Evolutionary conservation across 2,888 invertebrate genomes (phyloP).

Genomic region (Sinodicranocentrus sp.): DNA sequence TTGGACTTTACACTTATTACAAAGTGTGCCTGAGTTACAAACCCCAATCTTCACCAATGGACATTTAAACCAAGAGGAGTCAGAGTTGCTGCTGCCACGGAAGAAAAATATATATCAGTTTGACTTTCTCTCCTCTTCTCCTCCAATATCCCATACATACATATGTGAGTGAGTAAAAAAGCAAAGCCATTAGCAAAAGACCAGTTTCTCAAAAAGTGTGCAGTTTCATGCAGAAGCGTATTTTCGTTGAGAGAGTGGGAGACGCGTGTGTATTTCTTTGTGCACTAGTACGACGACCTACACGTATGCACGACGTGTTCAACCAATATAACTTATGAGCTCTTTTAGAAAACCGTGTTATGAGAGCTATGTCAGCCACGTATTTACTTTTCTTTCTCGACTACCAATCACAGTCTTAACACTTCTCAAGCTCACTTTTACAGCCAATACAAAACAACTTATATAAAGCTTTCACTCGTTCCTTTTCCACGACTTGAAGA

Average conservation of each 20-base stretch:
- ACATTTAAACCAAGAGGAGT: no score
- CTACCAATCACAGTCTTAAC: constrained; percentile 64
- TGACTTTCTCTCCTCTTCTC: neutral
- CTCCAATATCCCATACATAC: neutral
- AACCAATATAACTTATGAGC: constrained; percentile 36
- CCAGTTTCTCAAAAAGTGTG: neutral
- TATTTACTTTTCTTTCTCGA: constrained; percentile 65
- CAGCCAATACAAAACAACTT: constrained; percentile 61
- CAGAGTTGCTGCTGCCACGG: neutral
- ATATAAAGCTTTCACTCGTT: constrained; percentile 42
- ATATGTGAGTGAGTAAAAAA: neutral
- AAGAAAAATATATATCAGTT: neutral
- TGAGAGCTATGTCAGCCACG: constrained; percentile 67
- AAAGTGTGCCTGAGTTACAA: neutral
- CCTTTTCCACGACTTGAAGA: constrained; percentile 43
- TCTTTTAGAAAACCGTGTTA: constrained; percentile 51
- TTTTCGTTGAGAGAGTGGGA: neutral
- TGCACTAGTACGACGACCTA: no score
- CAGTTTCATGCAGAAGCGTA: neutral
- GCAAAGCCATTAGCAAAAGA: neutral
- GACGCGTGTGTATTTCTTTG: neutral
- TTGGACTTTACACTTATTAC: neutral
- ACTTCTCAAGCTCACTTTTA: constrained; percentile 60
- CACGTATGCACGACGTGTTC: constrained; percentile 8
- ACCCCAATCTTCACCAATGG: no score